Base-by-base conservation (phyloP, 2,113 vertebrate species). In the Grantiella picta region DNA sequence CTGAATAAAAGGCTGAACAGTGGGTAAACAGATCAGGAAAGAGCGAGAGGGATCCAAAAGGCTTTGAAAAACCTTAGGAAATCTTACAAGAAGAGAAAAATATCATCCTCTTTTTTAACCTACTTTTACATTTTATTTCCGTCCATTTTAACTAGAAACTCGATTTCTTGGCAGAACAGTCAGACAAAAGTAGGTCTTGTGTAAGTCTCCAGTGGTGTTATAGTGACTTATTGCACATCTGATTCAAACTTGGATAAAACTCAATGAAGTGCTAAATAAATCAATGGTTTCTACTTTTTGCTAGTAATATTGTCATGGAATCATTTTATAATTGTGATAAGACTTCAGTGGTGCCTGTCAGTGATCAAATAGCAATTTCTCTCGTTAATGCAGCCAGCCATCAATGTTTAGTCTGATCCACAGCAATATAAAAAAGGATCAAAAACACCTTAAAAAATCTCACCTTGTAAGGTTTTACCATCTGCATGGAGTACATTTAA, bases 241-340 rank as follows among this genome's bases (percentile, higher is more conserved):
- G 70, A 95, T 77, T 90, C 81, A 63, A 79, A 91, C 78, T 85
- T 91, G 85, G 89, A 85, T 90, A 89, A 91, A 92, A 86, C 42
- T 89, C 87, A 92, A 59, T 82, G 84, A 95, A 82, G 63, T 82
- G 75, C 12, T 93, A 94, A 96, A 93, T 90, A 91, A 92, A 95
- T 94, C 75, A 86, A 73, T 59, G 79, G 13, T 85, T 95, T 95
- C 75, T 95, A 57, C 64, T 93, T 95, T 79, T 86, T 91, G 75
- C 63, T 77, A 73, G 75, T 89, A 82, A 84, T 78, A 80, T 82
- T 87, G 75, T 54, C 53, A 50, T 85, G 49, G 47, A 92, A 91
- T 89, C 63, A 63, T 91, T 96, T 94, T 80, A 73, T 88, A 95
- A 94, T 82, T 94, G 42, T 4, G 10, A 45, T 70, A 83, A 88